Base-by-base conservation (phyloP, 2,888 invertebrate species). In the Lacanobia wlatinum region DNA sequence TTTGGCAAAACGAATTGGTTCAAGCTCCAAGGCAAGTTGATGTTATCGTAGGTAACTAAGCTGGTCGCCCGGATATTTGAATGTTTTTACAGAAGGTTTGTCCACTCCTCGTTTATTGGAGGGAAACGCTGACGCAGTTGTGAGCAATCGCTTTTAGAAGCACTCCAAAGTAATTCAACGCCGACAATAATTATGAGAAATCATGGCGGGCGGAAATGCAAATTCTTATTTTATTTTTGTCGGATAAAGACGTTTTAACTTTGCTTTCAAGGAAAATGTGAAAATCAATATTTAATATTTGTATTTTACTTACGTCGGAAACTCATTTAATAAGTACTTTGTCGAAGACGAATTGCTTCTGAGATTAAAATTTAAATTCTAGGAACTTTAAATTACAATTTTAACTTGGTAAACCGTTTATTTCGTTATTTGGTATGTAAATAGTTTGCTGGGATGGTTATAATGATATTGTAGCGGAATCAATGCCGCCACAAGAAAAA, bases 1-100 rank as follows among this genome's bases (percentile, higher is more conserved):
- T 89, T 87, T 50, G 74, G 70, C 64, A 73, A 83, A 88, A 87
- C 82, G 80, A 89, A 88, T 88, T 78, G 76, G 67, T 82, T 75
- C 66, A 67, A 70, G 76, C 69, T 82, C 74, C 65, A 71, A 71
- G 76, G 83, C 76, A 63, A 80, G 70, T 83, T 76, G 80, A 88
- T 88, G 80, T 87, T 87, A 84, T 81, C 81, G 55, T 46, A 59
- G 21, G 66, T 74, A 73, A 84, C 78, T 80, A 81, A 84, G 71
- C 73, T 77, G 74, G 73, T 68, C 55, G 73, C 78, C 43, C 74
- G 69, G 70, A 67, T 67, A 80, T 79, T 82, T 78, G 77, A 86
- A 87, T 87, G 83, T 84, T 83, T 85, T 76, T 80, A 80, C 70
- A 76, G 67, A 76, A 72, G 73, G 75, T 72, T 74, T 72, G 72